Evolutionary conservation across 2,113 vertebrate species (phyloP), one percentile per base, ranked within the genome.

Genomic region (Plotosus lineatus): DNA sequence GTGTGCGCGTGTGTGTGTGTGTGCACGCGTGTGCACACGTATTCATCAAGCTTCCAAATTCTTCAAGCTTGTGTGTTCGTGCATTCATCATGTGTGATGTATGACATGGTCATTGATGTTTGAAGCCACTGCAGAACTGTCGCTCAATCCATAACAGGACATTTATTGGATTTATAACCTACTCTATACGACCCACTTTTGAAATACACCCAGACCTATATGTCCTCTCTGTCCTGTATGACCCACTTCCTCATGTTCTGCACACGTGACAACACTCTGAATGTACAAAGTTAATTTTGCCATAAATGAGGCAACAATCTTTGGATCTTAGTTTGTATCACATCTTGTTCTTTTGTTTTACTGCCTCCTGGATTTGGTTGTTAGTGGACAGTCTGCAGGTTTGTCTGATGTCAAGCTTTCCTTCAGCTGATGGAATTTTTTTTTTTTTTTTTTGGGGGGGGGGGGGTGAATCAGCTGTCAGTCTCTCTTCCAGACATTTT

Each of bases 301-400:
- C 42, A 2, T 71, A 71, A 48, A 26, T 71, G 14, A 71, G 42
- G 31, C 44, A 31, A 8, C 5, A 12, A 71, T 71, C 6, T 71
- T 48, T 71, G 14, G 26, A 71, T 71, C 44, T 9, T 14, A 31
- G 8, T 69, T 26, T 14, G 26, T 40, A 10, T 46, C 44, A 48
- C 68, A 71, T 71, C 42, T 23, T 31, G 66, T 48, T 28, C 66
- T 71, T 71, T 48, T 17, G n/a, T 71, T 71, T 69, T 46, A 71
- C 42, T 71, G 23, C 44, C 26, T 31, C 0, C 26, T 46, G 11
- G 5, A 11, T 69, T 14, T 15, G 23, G 23, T 68, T 68, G 66
- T 17, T 5, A n/a, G 68, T 71, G 14, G 42, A 71, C 6, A 31
- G 42, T 7, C 15, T 48, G 56, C n/a, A 48, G 12, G 56, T 46